Base-by-base conservation (phyloP, 2,888 invertebrate species). In the Eristalinus sepulchralis region DNA sequence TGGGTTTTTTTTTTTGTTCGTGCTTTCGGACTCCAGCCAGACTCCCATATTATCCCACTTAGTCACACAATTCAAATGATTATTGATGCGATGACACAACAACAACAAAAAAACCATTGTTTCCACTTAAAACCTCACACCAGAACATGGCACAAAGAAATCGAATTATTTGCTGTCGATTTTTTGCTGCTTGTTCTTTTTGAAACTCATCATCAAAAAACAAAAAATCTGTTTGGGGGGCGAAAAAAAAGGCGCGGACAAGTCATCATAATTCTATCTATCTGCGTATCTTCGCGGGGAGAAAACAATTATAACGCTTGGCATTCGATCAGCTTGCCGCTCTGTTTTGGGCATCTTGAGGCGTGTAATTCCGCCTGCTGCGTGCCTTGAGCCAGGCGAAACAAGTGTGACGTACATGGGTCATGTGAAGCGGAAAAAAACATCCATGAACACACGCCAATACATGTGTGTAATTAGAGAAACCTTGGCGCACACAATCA, bases 321-420 rank as follows among this genome's bases (percentile, higher is more conserved):
- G 13, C 17, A 34, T 59, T 72, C 66, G 79, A 79, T 64, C 71
- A 71, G 57, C 70, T n/a, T 78, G 31, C 34, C 33, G 57, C 39
- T 70, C 53, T 77, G 60, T 70, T 63, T 57, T 31, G 57, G 39
- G 63, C 57, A 11, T 57, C 55, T 63, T 8, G 60, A 53, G 10
- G 72, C 22, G 31, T n/a, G n/a, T 64, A 13, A 33, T 57, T 24
- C 33, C 33, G 34, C n/a, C n/a, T n/a, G n/a, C 24, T 34, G 33
- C 62, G 39, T 34, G 34, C 39, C 31, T 63, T 77, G 33, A 53
- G 67, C 0, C 57, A 33, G 13, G 34, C 10, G 66, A 36, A 60
- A 53, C 67, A 73, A 73, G 17, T 17, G 17, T 47, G 17, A 76
- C 64, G 76, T 76, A 64, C 81, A 77, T 82, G 71, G 82, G 77